Base-by-base conservation (phyloP, 2,888 invertebrate genomes). In the Erebia aethiops region DNA sequence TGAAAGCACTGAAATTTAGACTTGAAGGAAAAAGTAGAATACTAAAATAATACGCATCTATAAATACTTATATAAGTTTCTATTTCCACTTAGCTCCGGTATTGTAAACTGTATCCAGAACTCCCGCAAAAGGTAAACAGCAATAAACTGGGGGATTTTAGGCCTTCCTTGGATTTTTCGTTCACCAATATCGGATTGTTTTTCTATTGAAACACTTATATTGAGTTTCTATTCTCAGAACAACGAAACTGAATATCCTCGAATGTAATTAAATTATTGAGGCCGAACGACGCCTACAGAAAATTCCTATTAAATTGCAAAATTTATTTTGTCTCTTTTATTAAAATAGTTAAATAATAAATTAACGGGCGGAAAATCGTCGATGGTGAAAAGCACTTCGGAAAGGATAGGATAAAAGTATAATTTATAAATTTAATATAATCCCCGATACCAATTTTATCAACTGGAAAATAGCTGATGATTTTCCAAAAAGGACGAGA, bases 171-270 rank as follows among this genome's bases (percentile, higher is more conserved):
- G 54, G 18, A 62, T 43, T 56, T 61, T 69, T 62, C 56, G 35
- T 67, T 66, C 69, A 58, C 63, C 63, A 21, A 69, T 71, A 69
- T 71, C 62, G 57, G 57, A 69, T 73, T 63, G 46, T 57, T 61
- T 73, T 64, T 63, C 51, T 70, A 68, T 67, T 66, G 60, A 54
- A 61, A 70, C 43, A 61, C 46, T 61, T 61, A 58, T 21, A 62
- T 11, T 46, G 18, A 49, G 8, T 21, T 62, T 49, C 46, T 62
- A 49, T 62, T 46, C 21, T 21, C 13, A 49, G 49, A 49, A 46
- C 21, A 61, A 62, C 46, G 14, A 62, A 46, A 49, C 18, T 2
- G 21, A 21, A 54, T 11, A 54, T 54, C 18, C 13, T 9, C 9
- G 18, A 26, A 56, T 13, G 13, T 21, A 21, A 56, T 16, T 13